Evolutionary conservation across 2,888 invertebrate species (phyloP), one percentile per base, ranked within the genome.

Genomic region (Melanargia galathea): DNA sequence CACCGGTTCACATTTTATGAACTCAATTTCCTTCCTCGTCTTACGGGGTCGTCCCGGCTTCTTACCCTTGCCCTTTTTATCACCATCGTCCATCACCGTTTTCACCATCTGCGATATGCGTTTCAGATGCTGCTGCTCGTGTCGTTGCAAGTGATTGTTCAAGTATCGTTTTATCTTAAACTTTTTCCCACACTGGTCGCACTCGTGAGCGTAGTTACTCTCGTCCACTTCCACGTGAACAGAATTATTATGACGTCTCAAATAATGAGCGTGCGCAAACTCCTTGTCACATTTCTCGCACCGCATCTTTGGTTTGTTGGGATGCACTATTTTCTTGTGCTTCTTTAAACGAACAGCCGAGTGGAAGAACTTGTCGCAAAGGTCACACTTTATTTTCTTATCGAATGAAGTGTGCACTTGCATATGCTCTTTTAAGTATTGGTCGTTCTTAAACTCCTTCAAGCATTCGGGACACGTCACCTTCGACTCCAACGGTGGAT

Each of bases 361-460:
- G 54, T 90, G 90, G 60, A 91, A 91, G 38, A 77, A 80, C 35
- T 91, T 91, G 33, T 90, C 86, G 40, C 91, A 91, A 0, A 89
- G 61, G 7, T 90, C 90, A n/a, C 91, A 91, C 65, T 86, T 81
- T 0, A 91, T 85, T 62, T 91, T 90, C 0, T 83, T 82, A 22
- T 90, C 89, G 0, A 83, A 70, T 0, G 89, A 81, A 0, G 90
- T 85, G 49, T 90, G 90, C 0, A 91, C 83, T 40, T 90, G 90
- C 90, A 91, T 91, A 54, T 91, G 91, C 49, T 90, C 90, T 54
- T 86, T 87, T 0, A 91, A 66, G 62, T 91, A 91, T 67, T 90
- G 90, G 40, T 90, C 90, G 56, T 91, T 91, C 63, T 91, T 91
- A 62, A 91, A 91, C 71, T 90, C 90, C 62, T 91, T 91, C 2